Conservation (phyloP, 2,888 invertebrate genomes). For the Philereme vetulata region DNA sequence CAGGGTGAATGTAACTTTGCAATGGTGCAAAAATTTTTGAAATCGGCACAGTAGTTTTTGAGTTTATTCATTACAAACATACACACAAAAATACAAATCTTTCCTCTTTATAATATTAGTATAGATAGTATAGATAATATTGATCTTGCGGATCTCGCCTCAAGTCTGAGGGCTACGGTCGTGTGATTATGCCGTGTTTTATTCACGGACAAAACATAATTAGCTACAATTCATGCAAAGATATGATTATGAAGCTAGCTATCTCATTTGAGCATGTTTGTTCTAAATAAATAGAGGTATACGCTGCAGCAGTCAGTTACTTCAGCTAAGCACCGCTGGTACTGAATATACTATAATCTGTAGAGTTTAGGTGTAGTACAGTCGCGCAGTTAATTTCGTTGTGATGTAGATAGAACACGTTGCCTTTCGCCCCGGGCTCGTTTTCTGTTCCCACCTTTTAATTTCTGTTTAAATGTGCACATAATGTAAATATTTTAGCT, state of each 20-base stretch:
- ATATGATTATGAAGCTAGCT: not conserved
- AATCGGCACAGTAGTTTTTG: too few relatives aligned
- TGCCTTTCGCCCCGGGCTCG: conserved; percentile 56
- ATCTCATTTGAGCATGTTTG: conserved; percentile 10
- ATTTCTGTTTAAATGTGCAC: conserved; percentile 63
- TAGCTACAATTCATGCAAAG: not conserved
- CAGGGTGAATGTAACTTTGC: too few relatives aligned
- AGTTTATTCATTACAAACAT: too few relatives aligned
- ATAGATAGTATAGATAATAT: too few relatives aligned
- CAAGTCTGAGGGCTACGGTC: too few relatives aligned
- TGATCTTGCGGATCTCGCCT: too few relatives aligned
- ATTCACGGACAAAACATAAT: not conserved
- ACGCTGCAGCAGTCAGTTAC: conserved; percentile 50
- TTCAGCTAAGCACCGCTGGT: conserved; percentile 53
- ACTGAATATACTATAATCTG: conserved; percentile 42
- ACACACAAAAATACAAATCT: too few relatives aligned
- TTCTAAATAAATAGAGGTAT: conserved; percentile 44
- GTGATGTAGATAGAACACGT: conserved; percentile 77
- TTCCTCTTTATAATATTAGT: too few relatives aligned
- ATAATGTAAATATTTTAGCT: conserved; percentile 53
- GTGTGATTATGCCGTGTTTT: not conserved
- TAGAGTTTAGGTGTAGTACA: conserved; percentile 38
- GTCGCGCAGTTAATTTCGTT: conserved; percentile 67
- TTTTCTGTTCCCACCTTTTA: conserved; percentile 67
- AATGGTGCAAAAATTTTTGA: too few relatives aligned